Base-by-base conservation (phyloP, 2,888 invertebrate species). In the Noctua comes region DNA sequence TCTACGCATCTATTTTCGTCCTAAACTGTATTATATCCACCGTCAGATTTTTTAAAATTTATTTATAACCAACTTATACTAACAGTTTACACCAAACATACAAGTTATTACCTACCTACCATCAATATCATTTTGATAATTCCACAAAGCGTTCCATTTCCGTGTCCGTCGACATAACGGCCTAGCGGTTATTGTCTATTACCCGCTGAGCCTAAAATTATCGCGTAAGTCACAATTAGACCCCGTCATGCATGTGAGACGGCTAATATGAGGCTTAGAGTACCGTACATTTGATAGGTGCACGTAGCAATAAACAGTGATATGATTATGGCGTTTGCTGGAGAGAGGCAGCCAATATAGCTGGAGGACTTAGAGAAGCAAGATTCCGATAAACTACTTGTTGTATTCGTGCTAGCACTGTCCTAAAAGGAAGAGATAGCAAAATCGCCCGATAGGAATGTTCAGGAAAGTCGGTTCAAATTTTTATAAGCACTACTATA, bases 201-300 rank as follows among this genome's bases (percentile, higher is more conserved):
- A 90, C 89, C 84, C 83, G 85, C 72, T 76, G 76, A 85, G 83
- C 88, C 87, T 90, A 88, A 91, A 91, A 85, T 92, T 92, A 92
- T 90, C 88, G 83, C 84, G 80, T 87, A 85, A 86, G 84, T 84
- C 85, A 88, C 90, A 93, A 93, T 93, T 92, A 93, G 88, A 85
- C 77, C 78, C 85, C 86, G 89, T 87, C 88, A 90, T 89, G 91
- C 91, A 88, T 90, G 89, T 86, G 84, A 85, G 85, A 77, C 78
- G 74, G 79, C 88, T 91, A 91, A 91, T 92, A 85, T 86, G 75
- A 69, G 82, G 69, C 75, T 83, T 73, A 87, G 77, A 79, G 85
- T 90, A 90, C 92, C 88, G 91, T 91, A 90, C 77, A 74, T 78
- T 78, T 75, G 48, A 68, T 62, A 46, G 79, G 68, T 75, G 68